Evolutionary conservation across 2,888 invertebrate species (phyloP).

Genomic region (Zygogramma bicolorata): DNA sequence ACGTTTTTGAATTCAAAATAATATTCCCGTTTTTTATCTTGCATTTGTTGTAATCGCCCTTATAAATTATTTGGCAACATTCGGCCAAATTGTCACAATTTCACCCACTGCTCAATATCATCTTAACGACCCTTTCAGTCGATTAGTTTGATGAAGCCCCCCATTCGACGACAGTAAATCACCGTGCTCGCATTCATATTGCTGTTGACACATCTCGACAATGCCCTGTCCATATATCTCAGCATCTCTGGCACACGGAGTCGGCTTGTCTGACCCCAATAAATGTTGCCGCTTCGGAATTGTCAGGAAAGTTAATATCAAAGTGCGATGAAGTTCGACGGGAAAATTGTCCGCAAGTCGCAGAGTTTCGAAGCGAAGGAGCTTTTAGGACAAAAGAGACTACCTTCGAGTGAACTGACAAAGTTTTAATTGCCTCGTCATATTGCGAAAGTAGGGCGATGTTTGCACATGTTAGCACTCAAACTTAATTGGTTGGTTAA

Average conservation of each 20-base stretch:
- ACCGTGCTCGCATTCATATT: not conserved
- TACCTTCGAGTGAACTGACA: slow-evolving; percentile 28
- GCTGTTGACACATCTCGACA: not conserved
- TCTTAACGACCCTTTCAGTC: not conserved
- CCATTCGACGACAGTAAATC: not conserved
- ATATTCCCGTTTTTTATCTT: no score
- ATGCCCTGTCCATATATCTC: not conserved
- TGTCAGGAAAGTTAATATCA: slow-evolving; percentile 17
- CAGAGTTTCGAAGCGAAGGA: not conserved
- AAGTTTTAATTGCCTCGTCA: slow-evolving; percentile 44
- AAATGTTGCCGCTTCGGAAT: not conserved
- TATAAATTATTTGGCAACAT: no score
- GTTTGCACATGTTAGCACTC: slow-evolving; percentile 34
- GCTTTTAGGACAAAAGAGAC: slow-evolving; percentile 35
- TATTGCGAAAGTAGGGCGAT: slow-evolving; percentile 29
- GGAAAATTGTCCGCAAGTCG: slow-evolving; percentile 20
- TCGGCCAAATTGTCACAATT: no score
- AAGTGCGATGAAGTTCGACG: slow-evolving; percentile 12
- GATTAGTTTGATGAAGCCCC: not conserved
- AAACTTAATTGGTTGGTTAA: slow-evolving; percentile 29
- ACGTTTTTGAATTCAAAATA: no score
- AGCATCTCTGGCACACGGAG: not conserved
- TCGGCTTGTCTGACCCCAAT: slow-evolving; percentile 8
- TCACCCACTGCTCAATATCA: not conserved
- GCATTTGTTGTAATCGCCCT: no score